Evolutionary conservation across 2,797 vertebrate species (phyloP), one percentile per base, ranked within the genome.

Genomic region (Distichodus sexfasciatus): DNA sequence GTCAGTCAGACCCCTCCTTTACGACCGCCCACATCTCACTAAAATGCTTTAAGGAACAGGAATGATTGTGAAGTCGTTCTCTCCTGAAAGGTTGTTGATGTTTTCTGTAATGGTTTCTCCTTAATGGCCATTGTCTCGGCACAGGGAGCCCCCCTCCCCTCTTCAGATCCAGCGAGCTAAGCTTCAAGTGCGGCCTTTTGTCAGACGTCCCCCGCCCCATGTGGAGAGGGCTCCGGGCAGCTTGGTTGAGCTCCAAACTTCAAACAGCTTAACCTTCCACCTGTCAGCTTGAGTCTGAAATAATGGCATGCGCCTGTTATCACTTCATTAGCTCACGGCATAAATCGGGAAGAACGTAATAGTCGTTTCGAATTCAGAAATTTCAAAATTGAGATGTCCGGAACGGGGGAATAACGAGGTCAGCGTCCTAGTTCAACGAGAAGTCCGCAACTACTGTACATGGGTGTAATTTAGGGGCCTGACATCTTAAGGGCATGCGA

Each of bases 321-420:
- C 74, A 82, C 82, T 72, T 82, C 75, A 81, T 84, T 84, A 76
- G 51, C 31, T 47, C 8, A 3, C n/a, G 60, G 75, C 35, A 24
- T 69, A 74, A 77, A 82, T 55, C 48, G 59, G 24, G 72, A 80
- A 38, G 17, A 35, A 73, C 43, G 60, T 69, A 77, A 70, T 71
- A 71, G 69, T 79, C 77, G 40, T 71, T 63, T 41, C 23, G 14
- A 73, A 47, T 76, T 65, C 54, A 76, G 59, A 69, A 74, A 69
- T 58, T 48, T 48, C 26, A 6, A 71, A 23, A 48, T 46, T 47
- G 26, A 65, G 63, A 10, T 10, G 31, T 64, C 47, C 24, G 35
- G 11, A 68, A 50, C n/a, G n/a, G 53, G 33, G 50, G 51, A 53
- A 26, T 64, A 76, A 60, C 47, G 19, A 71, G 68, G 44, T 72